Conservation (phyloP, 92 coral and sea anemone genomes). For the Epizoanthus fatuus region DNA sequence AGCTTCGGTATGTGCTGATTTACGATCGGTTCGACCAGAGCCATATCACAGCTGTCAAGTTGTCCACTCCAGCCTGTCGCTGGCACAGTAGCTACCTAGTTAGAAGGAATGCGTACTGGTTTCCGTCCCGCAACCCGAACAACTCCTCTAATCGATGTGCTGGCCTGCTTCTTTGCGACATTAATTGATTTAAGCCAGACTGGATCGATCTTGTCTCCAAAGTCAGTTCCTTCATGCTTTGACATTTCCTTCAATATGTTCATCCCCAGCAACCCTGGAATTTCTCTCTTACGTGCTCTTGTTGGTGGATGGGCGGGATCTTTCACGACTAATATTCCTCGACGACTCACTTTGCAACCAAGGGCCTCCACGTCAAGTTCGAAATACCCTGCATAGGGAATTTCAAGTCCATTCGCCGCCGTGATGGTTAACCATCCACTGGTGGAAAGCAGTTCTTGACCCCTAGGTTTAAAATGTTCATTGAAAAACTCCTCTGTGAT, state of each 20-base stretch:
- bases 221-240: conserved; percentile 16
- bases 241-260: conserved; percentile 56
- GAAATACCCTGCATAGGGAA: conserved; percentile 69
- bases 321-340: conserved; percentile 70
- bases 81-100: conserved; percentile 59
- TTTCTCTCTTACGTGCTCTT: conserved; percentile 46
- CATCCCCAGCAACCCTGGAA: conserved; percentile 80
- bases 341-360: conserved; percentile 52
- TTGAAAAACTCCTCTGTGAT: conserved; percentile 68
- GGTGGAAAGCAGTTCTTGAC: conserved; percentile 56
- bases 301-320: conserved; percentile 52
- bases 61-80: conserved; percentile 54
- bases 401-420: conserved; percentile 79
- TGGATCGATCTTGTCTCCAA: background rate
- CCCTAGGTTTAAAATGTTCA: conserved; percentile 43
- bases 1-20: conserved; percentile 41
- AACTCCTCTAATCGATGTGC: conserved; percentile 45
- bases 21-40: conserved; percentile 62
- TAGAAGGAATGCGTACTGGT: conserved; percentile 43
- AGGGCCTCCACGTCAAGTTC: conserved; percentile 71
- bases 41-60: conserved; percentile 1
- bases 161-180: background rate
- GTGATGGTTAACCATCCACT: conserved; percentile 63
- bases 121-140: conserved; percentile 60
- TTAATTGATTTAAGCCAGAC: conserved; percentile 47